Evolutionary conservation across 92 coral and sea anemone genomes (phyloP).

Genomic region (Epizoanthus scotinus): DNA sequence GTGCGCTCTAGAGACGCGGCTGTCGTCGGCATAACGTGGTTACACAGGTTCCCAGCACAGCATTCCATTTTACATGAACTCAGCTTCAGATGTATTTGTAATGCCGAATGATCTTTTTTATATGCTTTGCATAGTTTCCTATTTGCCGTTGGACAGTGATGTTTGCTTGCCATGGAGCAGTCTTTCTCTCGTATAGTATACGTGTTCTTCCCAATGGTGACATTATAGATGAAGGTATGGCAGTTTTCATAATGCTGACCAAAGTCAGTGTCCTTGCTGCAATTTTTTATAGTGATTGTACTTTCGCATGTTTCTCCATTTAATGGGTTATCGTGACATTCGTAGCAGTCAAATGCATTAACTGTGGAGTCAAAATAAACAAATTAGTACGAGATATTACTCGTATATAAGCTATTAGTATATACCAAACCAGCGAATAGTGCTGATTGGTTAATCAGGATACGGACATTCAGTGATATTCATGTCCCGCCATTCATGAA

Average conservation of each 20-base stretch:
- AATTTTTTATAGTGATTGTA: conserved; percentile 27
- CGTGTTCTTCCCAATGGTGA: neutral
- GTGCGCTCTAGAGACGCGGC: neutral
- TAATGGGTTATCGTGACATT: neutral
- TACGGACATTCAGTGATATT: too few species aligned
- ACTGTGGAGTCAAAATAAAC: too few species aligned
- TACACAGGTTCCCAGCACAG: conserved; percentile 4
- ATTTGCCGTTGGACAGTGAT: neutral
- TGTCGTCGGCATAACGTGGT: neutral
- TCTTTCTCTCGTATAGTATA: conserved; percentile 21
- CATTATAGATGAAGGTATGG: neutral
- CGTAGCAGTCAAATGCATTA: neutral
- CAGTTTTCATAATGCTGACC: conserved; percentile 48
- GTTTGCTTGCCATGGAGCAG: neutral
- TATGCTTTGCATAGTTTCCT: neutral
- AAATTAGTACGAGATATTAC: too few species aligned
- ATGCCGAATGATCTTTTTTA: neutral
- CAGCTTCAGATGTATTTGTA: neutral
- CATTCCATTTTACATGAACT: conserved; percentile 18
- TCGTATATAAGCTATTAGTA: too few species aligned
- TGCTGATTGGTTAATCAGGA: too few species aligned
- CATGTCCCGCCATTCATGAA: too few species aligned
- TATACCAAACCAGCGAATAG: too few species aligned
- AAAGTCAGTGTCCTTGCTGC: conserved; percentile 34
- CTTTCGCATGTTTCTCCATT: neutral